Evolutionary conservation across 2,113 vertebrate species (phyloP).

Genomic region (Apeltes quadracus): DNA sequence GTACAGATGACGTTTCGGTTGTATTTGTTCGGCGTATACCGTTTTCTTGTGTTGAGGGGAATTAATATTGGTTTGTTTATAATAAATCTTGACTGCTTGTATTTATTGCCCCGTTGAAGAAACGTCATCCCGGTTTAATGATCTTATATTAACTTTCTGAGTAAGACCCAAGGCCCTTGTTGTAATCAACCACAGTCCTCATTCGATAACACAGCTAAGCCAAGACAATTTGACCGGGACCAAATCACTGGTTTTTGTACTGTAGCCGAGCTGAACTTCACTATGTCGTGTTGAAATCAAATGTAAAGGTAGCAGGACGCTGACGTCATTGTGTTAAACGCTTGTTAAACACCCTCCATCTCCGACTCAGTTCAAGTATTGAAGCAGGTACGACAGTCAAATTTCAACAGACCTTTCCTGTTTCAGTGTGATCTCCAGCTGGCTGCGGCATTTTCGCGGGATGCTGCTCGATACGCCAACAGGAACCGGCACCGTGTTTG

Average conservation of each 20-base stretch:
- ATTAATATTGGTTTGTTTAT: background rate
- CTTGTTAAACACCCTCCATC: background rate
- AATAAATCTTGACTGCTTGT: background rate
- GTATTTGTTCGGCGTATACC: background rate
- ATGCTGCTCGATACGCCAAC: background rate
- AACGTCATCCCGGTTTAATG: background rate
- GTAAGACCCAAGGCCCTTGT: background rate
- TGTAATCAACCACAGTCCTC: constrained; percentile 12
- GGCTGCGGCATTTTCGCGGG: background rate
- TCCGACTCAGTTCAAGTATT: background rate
- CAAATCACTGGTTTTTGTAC: constrained; percentile 1
- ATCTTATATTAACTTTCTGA: background rate
- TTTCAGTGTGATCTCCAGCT: constrained; percentile 1
- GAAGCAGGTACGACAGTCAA: background rate
- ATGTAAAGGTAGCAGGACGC: background rate
- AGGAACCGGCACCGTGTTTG: background rate
- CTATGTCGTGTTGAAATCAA: background rate
- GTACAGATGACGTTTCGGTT: background rate
- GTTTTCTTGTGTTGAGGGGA: background rate
- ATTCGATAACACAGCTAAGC: constrained; percentile 1
- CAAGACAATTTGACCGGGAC: constrained; percentile 1
- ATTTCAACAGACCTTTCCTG: background rate
- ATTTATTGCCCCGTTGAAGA: background rate
- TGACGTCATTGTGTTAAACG: background rate
- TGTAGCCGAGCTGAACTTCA: background rate